phyloP scores from a whole-genome alignment of 2,888 invertebrate species.

The Frankliniella fusca region DNA sequence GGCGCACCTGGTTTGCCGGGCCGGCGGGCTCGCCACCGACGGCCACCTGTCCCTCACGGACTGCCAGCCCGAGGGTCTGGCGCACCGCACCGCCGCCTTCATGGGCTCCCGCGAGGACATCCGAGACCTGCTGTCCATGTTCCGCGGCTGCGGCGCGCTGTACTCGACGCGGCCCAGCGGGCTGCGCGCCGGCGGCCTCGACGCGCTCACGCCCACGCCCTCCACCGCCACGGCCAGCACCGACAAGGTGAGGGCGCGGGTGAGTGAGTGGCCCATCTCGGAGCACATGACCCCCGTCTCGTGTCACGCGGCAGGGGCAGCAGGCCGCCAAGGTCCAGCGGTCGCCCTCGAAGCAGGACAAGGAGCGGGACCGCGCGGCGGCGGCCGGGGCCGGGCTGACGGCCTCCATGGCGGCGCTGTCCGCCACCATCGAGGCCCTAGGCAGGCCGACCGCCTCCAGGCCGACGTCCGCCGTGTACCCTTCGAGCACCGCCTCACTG shows the following conservation, averaged over 20 bases:
- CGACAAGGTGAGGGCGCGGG: background rate
- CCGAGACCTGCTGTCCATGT: background rate
- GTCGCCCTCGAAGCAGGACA: background rate
- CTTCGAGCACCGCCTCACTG: background rate
- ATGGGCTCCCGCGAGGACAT: conserved; percentile 11
- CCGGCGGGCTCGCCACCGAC: conserved; percentile 3
- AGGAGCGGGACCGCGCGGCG: background rate
- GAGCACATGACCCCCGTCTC: background rate
- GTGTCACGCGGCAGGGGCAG: background rate
- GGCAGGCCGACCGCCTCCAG: background rate
- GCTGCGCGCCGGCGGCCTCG: background rate
- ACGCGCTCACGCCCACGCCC: background rate
- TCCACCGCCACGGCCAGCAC: background rate
- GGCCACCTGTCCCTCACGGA: background rate
- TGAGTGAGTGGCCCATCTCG: background rate
- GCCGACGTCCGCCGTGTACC: conserved; percentile 11
- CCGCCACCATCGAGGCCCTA: conserved; percentile 3
- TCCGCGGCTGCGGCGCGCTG: background rate
- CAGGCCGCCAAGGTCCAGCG: background rate
- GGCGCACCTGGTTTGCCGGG: conserved; percentile 12
- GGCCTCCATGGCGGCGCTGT: background rate
- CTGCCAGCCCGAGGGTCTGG: conserved; percentile 18
- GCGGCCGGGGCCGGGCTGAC: background rate
- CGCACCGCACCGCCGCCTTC: conserved; percentile 18
- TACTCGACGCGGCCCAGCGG: background rate